Percentiles rank a stretch among this genome's conserved stretches.
Conservation (phyloP, 2,888 invertebrate genomes). For the Dinocampus coccinellae region DNA sequence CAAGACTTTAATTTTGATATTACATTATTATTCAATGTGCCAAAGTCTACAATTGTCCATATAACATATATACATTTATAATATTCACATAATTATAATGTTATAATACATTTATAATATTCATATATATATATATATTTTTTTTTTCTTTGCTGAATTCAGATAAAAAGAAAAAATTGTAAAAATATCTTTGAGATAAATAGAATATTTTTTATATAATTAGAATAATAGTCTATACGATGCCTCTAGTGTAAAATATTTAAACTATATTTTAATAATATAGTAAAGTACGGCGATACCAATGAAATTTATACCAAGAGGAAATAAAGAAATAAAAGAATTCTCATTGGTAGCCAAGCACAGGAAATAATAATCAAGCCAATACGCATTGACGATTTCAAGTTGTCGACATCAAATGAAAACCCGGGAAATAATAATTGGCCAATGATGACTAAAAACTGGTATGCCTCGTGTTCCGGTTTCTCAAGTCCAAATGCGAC, state of each 20-base stretch:
- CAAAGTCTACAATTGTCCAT: background rate
- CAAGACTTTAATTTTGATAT: background rate
- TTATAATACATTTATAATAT: too few relatives aligned
- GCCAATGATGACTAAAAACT: background rate
- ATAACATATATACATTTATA: too few relatives aligned
- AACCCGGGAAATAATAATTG: background rate
- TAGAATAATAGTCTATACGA: background rate
- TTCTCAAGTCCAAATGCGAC: conserved; percentile 10
- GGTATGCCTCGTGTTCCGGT: conserved; percentile 13
- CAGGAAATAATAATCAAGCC: background rate
- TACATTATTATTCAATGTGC: background rate
- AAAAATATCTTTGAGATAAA: too few relatives aligned
- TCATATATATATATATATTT: too few relatives aligned
- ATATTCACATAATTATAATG: too few relatives aligned
- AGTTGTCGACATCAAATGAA: background rate
- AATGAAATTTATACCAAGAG: background rate
- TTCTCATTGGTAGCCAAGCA: background rate
- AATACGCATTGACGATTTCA: background rate
- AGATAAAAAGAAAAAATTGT: too few relatives aligned
- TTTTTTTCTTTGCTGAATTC: too few relatives aligned
- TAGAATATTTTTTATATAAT: too few relatives aligned
- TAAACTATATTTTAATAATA: background rate
- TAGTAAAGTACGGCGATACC: background rate
- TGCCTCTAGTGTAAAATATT: background rate
- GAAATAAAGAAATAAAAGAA: background rate